Evolutionary conservation across 2,888 invertebrate genomes (phyloP).

Genomic region (Branchinecta sandiegonensis): DNA sequence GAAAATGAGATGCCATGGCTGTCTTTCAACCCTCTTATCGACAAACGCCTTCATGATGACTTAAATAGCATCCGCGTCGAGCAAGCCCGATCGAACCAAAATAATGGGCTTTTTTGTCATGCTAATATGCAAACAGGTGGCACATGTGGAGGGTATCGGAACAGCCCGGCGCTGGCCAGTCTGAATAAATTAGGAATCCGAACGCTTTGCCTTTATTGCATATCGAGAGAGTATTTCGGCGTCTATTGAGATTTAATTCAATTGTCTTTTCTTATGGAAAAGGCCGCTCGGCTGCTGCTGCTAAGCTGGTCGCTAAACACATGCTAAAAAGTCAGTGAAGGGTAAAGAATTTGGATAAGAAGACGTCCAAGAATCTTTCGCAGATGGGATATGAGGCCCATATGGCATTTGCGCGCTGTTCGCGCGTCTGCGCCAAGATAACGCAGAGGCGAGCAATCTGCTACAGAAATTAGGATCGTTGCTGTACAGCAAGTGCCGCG

Average conservation of each 20-base stretch:
- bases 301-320: too few species aligned
- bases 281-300: neutral
- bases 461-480: too few species aligned
- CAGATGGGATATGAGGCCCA: too few species aligned
- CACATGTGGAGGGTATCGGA: neutral
- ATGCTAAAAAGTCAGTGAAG: too few species aligned
- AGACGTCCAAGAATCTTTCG: too few species aligned
- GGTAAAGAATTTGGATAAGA: too few species aligned
- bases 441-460: too few species aligned
- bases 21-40: neutral
- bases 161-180: conserved; percentile 2
- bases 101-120: conserved; percentile 2
- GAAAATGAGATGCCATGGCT: neutral
- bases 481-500: too few species aligned
- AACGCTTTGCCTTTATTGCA: neutral
- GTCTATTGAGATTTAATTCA: conserved; percentile 1
- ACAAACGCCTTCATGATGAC: neutral
- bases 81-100: neutral
- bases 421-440: too few species aligned
- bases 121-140: conserved; percentile 10
- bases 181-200: conserved; percentile 14
- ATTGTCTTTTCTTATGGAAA: neutral
- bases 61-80: too few species aligned
- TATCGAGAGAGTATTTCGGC: neutral
- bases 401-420: too few species aligned